phyloP scores from a whole-genome alignment of 2,113 vertebrate genomes.

The Corapipo altera region DNA sequence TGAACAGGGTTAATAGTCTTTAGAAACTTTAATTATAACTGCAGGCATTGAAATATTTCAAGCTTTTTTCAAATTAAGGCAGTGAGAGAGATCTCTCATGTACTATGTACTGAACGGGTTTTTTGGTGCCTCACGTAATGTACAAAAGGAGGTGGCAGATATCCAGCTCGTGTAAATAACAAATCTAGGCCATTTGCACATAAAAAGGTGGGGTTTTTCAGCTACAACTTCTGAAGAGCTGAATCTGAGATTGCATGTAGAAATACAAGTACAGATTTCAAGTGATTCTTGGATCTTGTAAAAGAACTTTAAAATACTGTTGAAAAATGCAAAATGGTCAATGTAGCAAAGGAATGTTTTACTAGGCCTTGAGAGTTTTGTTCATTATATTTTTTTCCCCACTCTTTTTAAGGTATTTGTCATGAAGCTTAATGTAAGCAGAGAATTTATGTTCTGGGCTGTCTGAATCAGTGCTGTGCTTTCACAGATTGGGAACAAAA shows the following conservation, averaged over 20 bases:
- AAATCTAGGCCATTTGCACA: background rate
- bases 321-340: background rate
- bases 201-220: background rate
- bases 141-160: background rate
- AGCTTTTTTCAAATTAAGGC: background rate
- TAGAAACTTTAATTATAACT: background rate
- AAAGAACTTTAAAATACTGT: background rate
- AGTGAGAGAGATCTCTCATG: background rate
- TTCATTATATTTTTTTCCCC: background rate
- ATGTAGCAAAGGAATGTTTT: rapidly evolving
- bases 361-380: background rate
- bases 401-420: background rate
- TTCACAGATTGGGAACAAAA: constrained; percentile 48
- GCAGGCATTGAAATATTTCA: background rate
- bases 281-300: background rate
- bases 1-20: background rate
- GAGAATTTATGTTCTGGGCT: background rate
- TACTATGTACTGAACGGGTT: background rate
- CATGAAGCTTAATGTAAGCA: background rate
- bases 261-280: background rate
- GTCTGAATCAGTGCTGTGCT: background rate
- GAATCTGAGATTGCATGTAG: background rate
- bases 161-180: background rate
- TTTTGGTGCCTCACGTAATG: background rate
- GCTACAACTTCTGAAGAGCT: background rate